Conservation (phyloP, 30 jellyfish, hydroid and myxozoan genomes). For the Catostylus mosaicus region DNA sequence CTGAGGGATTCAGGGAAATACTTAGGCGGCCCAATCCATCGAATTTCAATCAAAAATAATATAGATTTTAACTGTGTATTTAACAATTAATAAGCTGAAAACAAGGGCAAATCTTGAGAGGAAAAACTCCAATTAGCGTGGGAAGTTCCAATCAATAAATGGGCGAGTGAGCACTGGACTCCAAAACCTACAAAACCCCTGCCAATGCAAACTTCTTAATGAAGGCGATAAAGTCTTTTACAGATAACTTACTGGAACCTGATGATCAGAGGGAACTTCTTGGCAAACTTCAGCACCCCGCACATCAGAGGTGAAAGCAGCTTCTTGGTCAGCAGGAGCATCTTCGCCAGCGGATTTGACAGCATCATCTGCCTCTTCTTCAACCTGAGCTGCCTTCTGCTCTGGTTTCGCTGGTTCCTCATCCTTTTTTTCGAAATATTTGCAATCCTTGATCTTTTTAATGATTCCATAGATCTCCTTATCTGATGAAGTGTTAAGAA, state of each 20-base stretch:
- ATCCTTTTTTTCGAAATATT: conserved; percentile 77
- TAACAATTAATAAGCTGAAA: too few species aligned
- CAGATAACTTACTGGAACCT: not conserved
- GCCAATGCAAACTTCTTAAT: too few species aligned
- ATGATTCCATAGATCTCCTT: conserved; percentile 67
- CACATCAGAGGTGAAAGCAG: conserved; percentile 34
- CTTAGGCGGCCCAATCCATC: too few species aligned
- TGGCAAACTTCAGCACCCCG: conserved; percentile 46
- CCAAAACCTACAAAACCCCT: too few species aligned
- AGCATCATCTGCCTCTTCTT: conserved; percentile 29
- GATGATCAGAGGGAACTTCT: conserved; percentile 67
- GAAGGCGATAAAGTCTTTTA: too few species aligned
- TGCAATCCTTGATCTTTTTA: conserved; percentile 55
- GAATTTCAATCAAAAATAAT: too few species aligned
- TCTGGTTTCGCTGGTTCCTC: conserved; percentile 29
- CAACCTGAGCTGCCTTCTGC: conserved; percentile 21
- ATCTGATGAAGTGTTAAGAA: conserved; percentile 26
- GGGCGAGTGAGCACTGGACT: too few species aligned
- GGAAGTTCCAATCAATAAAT: too few species aligned
- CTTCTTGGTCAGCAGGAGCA: conserved; percentile 5
- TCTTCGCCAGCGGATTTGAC: conserved; percentile 34
- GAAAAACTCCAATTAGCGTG: too few species aligned
- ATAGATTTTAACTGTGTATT: too few species aligned
- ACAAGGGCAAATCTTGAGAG: too few species aligned
- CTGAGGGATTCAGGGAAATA: too few species aligned